Conservation (phyloP, 2,888 invertebrate genomes). For the Pilophorus perplexus region DNA sequence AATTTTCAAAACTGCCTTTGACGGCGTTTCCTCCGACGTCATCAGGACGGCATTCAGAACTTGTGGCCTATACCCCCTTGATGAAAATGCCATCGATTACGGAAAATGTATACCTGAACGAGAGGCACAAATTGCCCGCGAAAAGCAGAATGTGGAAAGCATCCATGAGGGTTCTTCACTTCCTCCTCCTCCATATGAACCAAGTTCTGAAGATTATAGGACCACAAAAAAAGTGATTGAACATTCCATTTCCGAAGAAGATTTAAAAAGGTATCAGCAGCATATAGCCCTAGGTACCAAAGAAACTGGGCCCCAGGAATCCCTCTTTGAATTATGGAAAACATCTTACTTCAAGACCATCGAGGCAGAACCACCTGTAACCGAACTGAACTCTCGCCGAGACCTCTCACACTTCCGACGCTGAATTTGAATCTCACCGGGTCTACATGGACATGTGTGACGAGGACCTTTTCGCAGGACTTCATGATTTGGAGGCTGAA, state of each 20-base stretch:
- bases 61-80: slow-evolving; percentile 48
- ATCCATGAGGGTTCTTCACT: background rate
- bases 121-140: background rate
- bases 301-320: background rate
- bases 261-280: background rate
- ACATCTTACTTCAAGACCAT: background rate
- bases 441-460: background rate
- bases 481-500: background rate
- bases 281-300: background rate
- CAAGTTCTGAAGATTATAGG: background rate
- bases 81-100: slow-evolving; percentile 39
- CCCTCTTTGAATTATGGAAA: background rate
- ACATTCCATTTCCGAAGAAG: background rate
- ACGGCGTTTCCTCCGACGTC: slow-evolving; percentile 45
- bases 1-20: slow-evolving; percentile 48
- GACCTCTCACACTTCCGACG: too few relatives aligned
- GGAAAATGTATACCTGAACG: slow-evolving; percentile 3
- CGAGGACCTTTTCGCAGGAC: background rate
- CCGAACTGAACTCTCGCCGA: too few relatives aligned
- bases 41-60: slow-evolving; percentile 48
- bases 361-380: too few relatives aligned
- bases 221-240: background rate
- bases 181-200: too few relatives aligned
- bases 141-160: background rate
- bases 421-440: background rate